Conservation (phyloP, 2,888 invertebrate species). For the Hybos culiciformis region DNA sequence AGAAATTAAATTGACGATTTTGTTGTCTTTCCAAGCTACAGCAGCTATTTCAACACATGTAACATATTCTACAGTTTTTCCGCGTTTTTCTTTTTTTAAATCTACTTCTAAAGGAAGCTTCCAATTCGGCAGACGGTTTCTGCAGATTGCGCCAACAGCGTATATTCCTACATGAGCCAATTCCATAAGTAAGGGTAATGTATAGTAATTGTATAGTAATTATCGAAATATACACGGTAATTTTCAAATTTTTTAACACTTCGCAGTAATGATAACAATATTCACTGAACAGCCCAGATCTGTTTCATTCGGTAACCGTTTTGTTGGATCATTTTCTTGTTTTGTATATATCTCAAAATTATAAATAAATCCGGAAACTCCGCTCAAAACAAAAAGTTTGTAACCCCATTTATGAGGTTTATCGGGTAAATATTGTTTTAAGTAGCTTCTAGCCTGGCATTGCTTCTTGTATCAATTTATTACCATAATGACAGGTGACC, state of each 20-base stretch:
- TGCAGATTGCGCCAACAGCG: not conserved
- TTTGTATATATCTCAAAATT: constrained; percentile 13
- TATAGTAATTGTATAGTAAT: constrained; percentile 13
- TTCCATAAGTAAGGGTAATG: no score
- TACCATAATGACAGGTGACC: constrained; percentile 4
- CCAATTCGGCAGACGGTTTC: constrained; percentile 1
- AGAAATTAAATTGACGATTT: constrained; percentile 10
- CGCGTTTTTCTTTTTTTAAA: constrained; percentile 10
- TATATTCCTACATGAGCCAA: constrained; percentile 7
- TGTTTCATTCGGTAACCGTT: constrained; percentile 7
- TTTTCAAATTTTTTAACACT: constrained; percentile 8
- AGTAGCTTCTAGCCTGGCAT: constrained; percentile 9
- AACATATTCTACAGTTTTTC: constrained; percentile 12
- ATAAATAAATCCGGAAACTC: constrained; percentile 16
- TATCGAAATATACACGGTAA: constrained; percentile 11
- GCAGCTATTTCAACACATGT: constrained; percentile 9
- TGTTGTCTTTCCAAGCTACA: constrained; percentile 12
- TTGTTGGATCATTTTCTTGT: constrained; percentile 12
- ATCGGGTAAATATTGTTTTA: constrained; percentile 18
- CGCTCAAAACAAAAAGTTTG: constrained; percentile 17
- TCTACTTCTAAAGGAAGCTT: constrained; percentile 4
- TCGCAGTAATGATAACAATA: constrained; percentile 10
- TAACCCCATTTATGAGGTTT: constrained; percentile 20
- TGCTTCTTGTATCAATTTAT: not conserved
- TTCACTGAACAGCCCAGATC: constrained; percentile 9